Base-by-base conservation (phyloP, 2,797 vertebrate genomes). In the Perodicticus potto region DNA sequence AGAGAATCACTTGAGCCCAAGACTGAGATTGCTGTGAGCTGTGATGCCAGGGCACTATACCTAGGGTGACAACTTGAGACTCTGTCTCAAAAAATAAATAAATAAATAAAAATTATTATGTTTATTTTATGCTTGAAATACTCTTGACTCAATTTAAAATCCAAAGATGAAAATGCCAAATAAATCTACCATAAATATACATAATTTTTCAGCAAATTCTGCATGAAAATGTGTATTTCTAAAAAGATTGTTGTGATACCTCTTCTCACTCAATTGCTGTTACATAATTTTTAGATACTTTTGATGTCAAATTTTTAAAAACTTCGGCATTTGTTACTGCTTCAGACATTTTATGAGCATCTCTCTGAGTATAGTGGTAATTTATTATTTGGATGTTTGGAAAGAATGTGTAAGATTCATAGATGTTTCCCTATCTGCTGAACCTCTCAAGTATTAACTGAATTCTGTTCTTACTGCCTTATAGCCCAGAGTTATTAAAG, bases 111-210 rank as follows among this genome's bases (percentile, higher is more conserved):
- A 96, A 73, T 69, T 67, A 83, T 83, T 80, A 32, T 1, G 1
- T 0, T 92, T 92, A 72, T 65, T 80, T 97, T 55, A 34, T 74
- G 17, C 40, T 94, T 86, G 32, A 67, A 92, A 76, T 84, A 23
- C 14, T 76, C 25, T 86, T 69, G 57, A 57, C 40, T 65, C 77
- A 16, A 76, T 37, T 65, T 94, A 81, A 93, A 93, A 83, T 53
- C 23, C 69, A 78, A 88, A 91, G 55, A 53, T 93, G 53, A 86
- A 96, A 95, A 89, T 91, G 37, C 20, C 22, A 80, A 73, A 29
- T 25, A 80, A 73, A 72, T 87, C 57, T 70, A n/a, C 37, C 40
- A 61, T 74, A 63, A 86, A 59, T 78, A 76, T 37, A 40, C 7
- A 9, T 23, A 69, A 67, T 40, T 92, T 92, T 94, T 89, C 53